Base-by-base conservation (phyloP, 2,888 invertebrate genomes). In the Ischnura elegans region DNA sequence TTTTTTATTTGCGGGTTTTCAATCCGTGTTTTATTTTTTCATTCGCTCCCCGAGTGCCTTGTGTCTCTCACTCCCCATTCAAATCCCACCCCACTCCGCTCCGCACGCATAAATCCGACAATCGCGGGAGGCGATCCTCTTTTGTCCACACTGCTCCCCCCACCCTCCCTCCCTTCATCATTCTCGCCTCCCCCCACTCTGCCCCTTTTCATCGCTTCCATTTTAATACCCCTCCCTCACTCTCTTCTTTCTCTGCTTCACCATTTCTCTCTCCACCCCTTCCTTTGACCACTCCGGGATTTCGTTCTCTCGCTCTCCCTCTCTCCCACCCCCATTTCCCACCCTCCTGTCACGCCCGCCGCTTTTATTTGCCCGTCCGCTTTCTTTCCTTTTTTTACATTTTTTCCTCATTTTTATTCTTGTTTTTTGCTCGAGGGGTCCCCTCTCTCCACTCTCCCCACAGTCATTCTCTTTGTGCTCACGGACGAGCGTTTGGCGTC, bases 131-230 rank as follows among this genome's bases (percentile, higher is more conserved):
- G 55, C 90, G 90, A 90, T 90, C 90, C 90, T 90, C 55, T 90
- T 90, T 76, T 76, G 76, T 36, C 76, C 36, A 29, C 61, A 25
- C 6, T 36, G 13, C 45, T 29, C 90, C 36, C 47, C 90, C 25
- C 61, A n/a, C 90, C 42, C 47, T 16, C 61, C 90, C 61, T 90
- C 90, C 61, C 55, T 61, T 43, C 43, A 25, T 36, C 43, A 55
- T 66, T 61, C 43, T 13, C 55, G n/a, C 43, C 90, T 36, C 61
- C 19, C 90, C 45, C 45, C 90, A 19, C 25, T n/a, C 90, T 45
- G 43, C 66, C 55, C 61, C 87, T 90, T 90, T 90, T 90, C 90
- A 90, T 90, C 90, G 90, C 90, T 61, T 90, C 61, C 90, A 90
- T 90, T 90, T 90, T 90, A 90, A 90, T 90, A 90, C 90, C 90